Percentiles rank a stretch among this genome's conserved stretches.
phyloP scores from a whole-genome alignment of 37 sponge, comb jelly and placozoan genomes.

The Axinella damicornis region DNA sequence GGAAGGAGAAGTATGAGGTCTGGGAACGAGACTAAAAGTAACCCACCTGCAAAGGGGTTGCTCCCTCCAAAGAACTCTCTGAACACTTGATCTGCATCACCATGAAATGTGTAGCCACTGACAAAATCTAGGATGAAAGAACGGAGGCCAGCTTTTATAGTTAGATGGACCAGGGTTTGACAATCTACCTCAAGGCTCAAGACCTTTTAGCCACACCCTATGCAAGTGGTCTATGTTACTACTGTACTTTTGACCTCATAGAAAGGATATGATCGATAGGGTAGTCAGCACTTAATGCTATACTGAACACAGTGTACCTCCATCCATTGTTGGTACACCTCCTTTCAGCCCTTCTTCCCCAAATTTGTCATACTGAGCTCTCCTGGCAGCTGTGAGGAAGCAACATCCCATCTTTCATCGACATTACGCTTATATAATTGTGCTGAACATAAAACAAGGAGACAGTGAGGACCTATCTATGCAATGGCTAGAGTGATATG shows the following conservation, averaged over 20 bases:
- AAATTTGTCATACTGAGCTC: constrained; percentile 94
- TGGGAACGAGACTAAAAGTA: no score
- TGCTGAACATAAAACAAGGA: not conserved
- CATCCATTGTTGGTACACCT: constrained; percentile 84
- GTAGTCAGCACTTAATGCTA: not conserved
- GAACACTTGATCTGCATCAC: constrained; percentile 82
- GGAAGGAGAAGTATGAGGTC: no score
- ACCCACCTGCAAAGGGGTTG: constrained; percentile 89
- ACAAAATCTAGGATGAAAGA: constrained; percentile 55
- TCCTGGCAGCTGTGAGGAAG: constrained; percentile 28
- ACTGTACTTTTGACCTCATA: no score
- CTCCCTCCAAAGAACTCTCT: constrained; percentile 94
- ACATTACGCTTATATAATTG: no score
- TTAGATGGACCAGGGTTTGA: no score
- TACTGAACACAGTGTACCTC: constrained; percentile 19
- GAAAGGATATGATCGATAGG: no score
- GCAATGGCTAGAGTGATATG: no score
- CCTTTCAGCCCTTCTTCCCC: constrained; percentile 97
- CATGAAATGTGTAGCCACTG: constrained; percentile 91
- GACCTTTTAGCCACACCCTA: no score
- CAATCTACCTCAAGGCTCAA: no score
- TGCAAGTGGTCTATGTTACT: no score
- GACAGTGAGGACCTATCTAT: not conserved
- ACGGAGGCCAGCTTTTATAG: not conserved
- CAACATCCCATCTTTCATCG: no score